Evolutionary conservation across 2,113 vertebrate species (phyloP), one percentile per base, ranked within the genome.

Genomic region (Pipra filicauda): DNA sequence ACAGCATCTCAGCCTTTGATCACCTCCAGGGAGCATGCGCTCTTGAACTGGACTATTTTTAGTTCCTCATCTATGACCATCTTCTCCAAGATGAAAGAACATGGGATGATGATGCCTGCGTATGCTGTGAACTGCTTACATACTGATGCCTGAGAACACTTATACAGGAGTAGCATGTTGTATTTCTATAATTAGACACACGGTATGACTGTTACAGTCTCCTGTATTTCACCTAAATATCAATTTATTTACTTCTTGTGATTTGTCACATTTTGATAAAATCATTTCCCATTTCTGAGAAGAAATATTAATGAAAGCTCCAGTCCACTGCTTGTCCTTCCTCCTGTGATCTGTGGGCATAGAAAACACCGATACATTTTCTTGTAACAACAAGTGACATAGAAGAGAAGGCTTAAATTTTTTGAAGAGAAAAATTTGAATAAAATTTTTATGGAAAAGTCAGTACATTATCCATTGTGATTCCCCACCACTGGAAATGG

Each of bases 1-100:
- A 61, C 43, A 88, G 67, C 64, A 66, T 28, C 44, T 72, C 37
- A 85, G 58, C 37, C 90, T 95, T 85, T 91, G 74, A 95, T 75
- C 69, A 76, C 21, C 31, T 57, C 24, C 13, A 21, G 1, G 39
- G 85, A 93, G 69, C 48, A 69, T 10, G 37, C 2, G 10, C 64
- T 90, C 64, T 74, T 57, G 33, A 71, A 41, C 67, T 9, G n/a
- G 41, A 41, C 70, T 91, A 41, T 46, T 80, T 85, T 93, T 74
- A 94, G 75, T 64, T 66, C 61, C 39, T 51, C 20, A 9, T 64
- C 55, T 74, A 55, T 52, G 75, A 77, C 55, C 55, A 79, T 41
- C 78, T 76, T 76, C 37, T 88, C 33, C 75, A 67, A 83, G 71
- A 79, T 62, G 75, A 91, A 89, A 87, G 88, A 80, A 80, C 43